Evolutionary conservation across 2,797 vertebrate genomes (phyloP), one percentile per base, ranked within the genome.

Genomic region (Graptemys geographica): DNA sequence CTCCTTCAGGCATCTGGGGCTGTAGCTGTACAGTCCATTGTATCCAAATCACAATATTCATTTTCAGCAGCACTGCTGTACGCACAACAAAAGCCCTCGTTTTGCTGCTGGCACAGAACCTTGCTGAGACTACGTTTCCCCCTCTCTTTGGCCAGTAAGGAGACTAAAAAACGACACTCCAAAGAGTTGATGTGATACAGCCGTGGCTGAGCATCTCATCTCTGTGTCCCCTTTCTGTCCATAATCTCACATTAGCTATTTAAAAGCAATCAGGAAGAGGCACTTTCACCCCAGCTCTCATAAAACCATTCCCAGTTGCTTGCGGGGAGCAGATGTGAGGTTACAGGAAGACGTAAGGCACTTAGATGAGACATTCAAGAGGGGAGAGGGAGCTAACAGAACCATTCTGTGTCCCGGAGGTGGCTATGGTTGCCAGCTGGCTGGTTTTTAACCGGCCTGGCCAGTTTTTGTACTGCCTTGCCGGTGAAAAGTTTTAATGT

Each of bases 51-150:
- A 69, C 18, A 69, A n/a, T 21, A 21, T 69, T n/a, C 65, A 37
- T 21, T 41, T n/a, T 41, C 37, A 72, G 21, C n/a, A 37, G n/a
- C 37, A 9, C 19, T 72, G 18, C 37, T 72, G 19, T 41, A 19
- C 3, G 9, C 16, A n/a, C 37, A 33, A 51, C 2, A 31, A 62
- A 44, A 88, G 56, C 55, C 65, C 49, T 1, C 0, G 0, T 55
- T 93, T 74, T 84, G 72, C 59, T 33, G 7, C 31, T 33, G 37
- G 84, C 27, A 3, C 53, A 13, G 69, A 0, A 79, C 25, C 59
- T 28, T 28, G 16, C 59, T 5, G 28, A 91, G 95, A 28, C 19
- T 55, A 41, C 12, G 33, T 79, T 95, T 59, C 13, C 83, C 78
- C 74, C n/a, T 37, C 90, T 80, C 9, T 21, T 41, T 88, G 6